Base-by-base conservation (phyloP, 2,888 invertebrate genomes). In the Abscondita cerata region DNA sequence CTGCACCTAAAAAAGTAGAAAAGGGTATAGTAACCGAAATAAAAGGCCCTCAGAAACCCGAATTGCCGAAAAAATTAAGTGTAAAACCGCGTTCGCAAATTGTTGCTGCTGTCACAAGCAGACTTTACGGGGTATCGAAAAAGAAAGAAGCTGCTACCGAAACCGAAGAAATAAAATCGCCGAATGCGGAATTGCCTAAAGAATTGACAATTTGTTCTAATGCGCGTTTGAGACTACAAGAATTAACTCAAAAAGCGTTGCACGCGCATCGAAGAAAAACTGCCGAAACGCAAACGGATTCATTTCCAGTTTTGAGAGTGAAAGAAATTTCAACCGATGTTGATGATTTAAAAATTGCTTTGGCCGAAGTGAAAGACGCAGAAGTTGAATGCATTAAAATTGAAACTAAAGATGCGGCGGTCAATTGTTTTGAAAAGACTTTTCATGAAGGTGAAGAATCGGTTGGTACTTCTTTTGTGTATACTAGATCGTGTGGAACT, bases 61-160 rank as follows among this genome's bases (percentile, higher is more conserved):
- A 44, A 3, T 18, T 44, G 18, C 11, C 18, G 2, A 44, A 18
- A 9, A 44, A 44, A 19, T n/a, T 19, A n/a, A n/a, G 1, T 6
- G 16, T 2, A 36, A 36, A 11, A 44, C 16, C 86, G 73, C 80
- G 89, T 71, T 86, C 89, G 15, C 87, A 89, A 77, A 89, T 89
- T 52, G 88, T 90, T 1, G 88, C 89, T 2, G 88, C 89, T 0
- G 90, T 90, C 1, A 90, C 90, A 1, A 85, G 86, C 69, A 81
- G 89, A 69, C 78, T 90, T 11, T 90, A 89, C 73, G 83, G 86
- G 0, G 87, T 86, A 83, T 77, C 83, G 75, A 80, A 86, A 80
- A 81, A 84, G 81, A 79, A 84, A 80, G 81, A 80, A 75, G 71
- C 68, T 2, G 68, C 72, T 0, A 79, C 79, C 1, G 78, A 78